Evolutionary conservation across 2,113 vertebrate genomes (phyloP).

Genomic region (Pao palembangensis): DNA sequence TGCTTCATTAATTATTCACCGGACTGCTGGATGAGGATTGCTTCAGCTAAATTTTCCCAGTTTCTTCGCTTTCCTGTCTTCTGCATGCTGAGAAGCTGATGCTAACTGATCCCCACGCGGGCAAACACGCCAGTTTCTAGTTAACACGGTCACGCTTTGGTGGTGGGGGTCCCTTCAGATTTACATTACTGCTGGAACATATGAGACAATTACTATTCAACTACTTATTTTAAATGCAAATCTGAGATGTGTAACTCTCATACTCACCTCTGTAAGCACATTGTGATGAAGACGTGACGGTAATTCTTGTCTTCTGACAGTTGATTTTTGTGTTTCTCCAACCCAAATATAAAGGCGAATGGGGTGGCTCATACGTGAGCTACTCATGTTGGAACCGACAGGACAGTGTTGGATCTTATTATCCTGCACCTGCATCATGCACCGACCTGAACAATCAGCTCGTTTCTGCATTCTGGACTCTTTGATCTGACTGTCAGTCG

Average conservation of each 20-base stretch:
- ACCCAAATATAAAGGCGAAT: too few species aligned
- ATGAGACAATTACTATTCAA: conserved; percentile 32
- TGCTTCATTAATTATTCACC: conserved; percentile 57
- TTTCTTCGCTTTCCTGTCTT: conserved; percentile 26
- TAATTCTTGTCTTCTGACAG: not conserved
- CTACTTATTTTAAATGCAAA: conserved; percentile 24
- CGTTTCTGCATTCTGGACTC: too few species aligned
- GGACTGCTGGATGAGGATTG: conserved; percentile 46
- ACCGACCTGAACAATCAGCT: too few species aligned
- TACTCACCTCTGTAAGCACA: not conserved
- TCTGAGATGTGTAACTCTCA: conserved; percentile 6
- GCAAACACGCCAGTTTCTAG: conserved; percentile 40
- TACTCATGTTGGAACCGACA: too few species aligned
- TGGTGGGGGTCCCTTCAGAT: conserved; percentile 25
- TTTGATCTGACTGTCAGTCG: too few species aligned
- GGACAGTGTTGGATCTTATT: too few species aligned
- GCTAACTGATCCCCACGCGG: conserved; percentile 14
- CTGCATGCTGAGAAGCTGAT: conserved; percentile 56
- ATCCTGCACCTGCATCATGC: too few species aligned
- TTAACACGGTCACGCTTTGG: conserved; percentile 44
- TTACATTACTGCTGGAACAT: conserved; percentile 14
- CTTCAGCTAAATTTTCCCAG: conserved; percentile 57
- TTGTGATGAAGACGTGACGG: conserved; percentile 2
- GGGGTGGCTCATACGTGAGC: too few species aligned
- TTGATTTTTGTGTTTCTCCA: too few species aligned